Conservation (phyloP, 1,140 invertebrate species). For the Brachionus angularis region DNA sequence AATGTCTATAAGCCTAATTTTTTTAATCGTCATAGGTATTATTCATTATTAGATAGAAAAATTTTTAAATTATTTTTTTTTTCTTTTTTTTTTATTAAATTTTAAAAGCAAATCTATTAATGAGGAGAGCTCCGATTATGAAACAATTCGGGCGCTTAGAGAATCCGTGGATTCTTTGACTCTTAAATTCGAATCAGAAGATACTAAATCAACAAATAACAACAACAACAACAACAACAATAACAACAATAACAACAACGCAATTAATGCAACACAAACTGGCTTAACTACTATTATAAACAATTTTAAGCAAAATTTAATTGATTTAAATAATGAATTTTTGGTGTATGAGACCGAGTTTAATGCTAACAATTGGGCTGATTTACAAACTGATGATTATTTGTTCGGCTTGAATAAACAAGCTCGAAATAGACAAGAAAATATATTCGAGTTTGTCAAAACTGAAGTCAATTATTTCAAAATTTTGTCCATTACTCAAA, state of each 20-base stretch:
- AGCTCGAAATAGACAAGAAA: slow-evolving; percentile 38
- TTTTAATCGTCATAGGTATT: slow-evolving; percentile 33
- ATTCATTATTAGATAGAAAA: not conserved
- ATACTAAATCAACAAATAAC: no score
- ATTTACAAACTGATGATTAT: slow-evolving; percentile 22
- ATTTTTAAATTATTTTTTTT: not conserved
- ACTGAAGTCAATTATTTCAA: slow-evolving; percentile 43
- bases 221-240: no score
- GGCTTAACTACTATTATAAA: no score
- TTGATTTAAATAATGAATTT: slow-evolving; percentile 25
- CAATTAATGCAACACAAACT: no score
- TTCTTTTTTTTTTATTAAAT: not conserved
- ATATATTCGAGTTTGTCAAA: slow-evolving; percentile 42
- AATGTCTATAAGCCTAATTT: no score
- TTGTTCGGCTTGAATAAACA: slow-evolving; percentile 11
- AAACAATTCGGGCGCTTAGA: slow-evolving; percentile 14
- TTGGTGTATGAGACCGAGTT: slow-evolving; percentile 9
- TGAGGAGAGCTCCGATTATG: slow-evolving; percentile 40
- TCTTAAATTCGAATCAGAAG: not conserved
- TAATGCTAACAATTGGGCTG: slow-evolving; percentile 39
- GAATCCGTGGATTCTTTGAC: slow-evolving; percentile 24
- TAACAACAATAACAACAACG: no score
- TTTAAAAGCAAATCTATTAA: slow-evolving; percentile 43
- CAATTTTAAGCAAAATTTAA: slow-evolving; percentile 31
- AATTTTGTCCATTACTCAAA: slow-evolving; percentile 41